Evolutionary conservation across 2,113 vertebrate genomes (phyloP), one percentile per base, ranked within the genome.

Genomic region (Pandion haliaetus): DNA sequence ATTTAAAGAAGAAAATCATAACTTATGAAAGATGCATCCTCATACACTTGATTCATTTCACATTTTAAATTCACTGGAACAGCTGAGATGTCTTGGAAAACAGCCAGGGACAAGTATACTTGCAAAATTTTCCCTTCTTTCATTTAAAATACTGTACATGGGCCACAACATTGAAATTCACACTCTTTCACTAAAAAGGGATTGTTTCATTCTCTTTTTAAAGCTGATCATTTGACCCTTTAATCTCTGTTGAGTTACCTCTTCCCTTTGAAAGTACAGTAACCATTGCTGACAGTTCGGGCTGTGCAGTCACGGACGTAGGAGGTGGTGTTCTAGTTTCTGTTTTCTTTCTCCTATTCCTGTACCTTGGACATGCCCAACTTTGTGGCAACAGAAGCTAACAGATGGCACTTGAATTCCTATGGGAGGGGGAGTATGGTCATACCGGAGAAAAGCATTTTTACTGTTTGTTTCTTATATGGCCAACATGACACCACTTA

Each of bases 81-180:
- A 83, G 36, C 66, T 80, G 45, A 96, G 54, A 62, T 26, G 12
- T 73, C 71, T 77, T 96, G 92, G 42, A 95, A 92, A 90, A 66
- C 9, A 80, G 40, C 79, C 82, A 92, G 90, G 45, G 24, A 95
- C 61, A 79, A 82, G 9, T 18, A 24, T 69, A 76, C 67, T 72
- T 61, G 47, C 14, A 82, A 86, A 88, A 67, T 89, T 78, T 57
- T 81, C n/a, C 52, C 12, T 79, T 88, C 5, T 63, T 90, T 76
- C 4, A 32, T 85, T 87, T 90, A 65, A 82, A 77, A 71, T 63
- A 70, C 18, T 79, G 14, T 79, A 52, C 14, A n/a, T 31, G 16
- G 12, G 4, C 44, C 82, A 23, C 42, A 92, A 57, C 19, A 73
- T 50, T 77, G 36, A 77, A 93, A 72, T 13, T 69, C 58, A 61